Evolutionary conservation across 2,888 invertebrate species (phyloP), one percentile per base, ranked within the genome.

Genomic region (Drosophila neonasuta): DNA sequence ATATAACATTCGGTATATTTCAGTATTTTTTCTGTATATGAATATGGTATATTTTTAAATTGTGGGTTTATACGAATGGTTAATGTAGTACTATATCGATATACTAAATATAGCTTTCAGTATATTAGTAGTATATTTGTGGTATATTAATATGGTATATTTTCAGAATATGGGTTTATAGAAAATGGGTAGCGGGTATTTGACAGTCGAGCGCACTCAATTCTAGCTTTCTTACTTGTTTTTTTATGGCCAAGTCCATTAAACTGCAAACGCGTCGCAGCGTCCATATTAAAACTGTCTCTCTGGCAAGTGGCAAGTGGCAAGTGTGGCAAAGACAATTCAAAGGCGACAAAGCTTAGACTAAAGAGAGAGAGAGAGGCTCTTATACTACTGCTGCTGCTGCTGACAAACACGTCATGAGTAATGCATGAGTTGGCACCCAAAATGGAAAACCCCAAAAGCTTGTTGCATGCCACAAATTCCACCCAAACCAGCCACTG

Each of bases 401-500:
- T 32, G 10, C 32, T 32, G 32, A 68, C 74, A 65, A 15, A 44
- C 66, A 70, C 68, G 65, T 70, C 86, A 82, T 82, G 84, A 83
- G 81, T 82, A 86, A 86, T 82, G 81, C 86, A 86, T 82, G 83
- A 81, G 66, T 51, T 65, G 79, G 46, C 77, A 49, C 48, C 74
- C 54, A 67, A 65, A 52, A 52, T 57, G 67, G 42, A 50, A 57
- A 52, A 41, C 41, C n/a, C 56, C 32, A 13, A 32, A 42, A 60
- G 69, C 65, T 68, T 68, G 85, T 77, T 81, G 81, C 84, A 78
- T 68, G 72, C 61, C 59, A 50, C 52, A 50, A 36, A 32, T 9
- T 36, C 34, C 15, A 34, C 46, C 56, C 73, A 54, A 20, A 44
- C 42, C 11, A 29, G 3, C 42, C 11, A 17, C 46, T 13, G 17